phyloP scores from a whole-genome alignment of 2,888 invertebrate species.

The Noctua janthina region DNA sequence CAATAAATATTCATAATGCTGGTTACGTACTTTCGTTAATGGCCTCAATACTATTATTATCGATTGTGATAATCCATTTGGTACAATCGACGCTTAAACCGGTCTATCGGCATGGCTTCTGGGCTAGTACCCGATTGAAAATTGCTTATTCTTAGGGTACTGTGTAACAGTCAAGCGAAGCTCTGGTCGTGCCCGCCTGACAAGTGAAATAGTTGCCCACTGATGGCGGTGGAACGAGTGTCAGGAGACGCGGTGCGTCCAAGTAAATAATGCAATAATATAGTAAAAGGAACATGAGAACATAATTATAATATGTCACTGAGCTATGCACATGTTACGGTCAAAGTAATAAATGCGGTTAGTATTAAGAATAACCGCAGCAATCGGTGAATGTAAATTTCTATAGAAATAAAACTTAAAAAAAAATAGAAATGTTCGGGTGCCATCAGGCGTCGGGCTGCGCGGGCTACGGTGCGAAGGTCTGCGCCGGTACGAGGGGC shows the following conservation, averaged over 20 bases:
- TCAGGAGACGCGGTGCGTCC: slow-evolving; percentile 9
- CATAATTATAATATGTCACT: background rate
- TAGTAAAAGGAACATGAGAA: background rate
- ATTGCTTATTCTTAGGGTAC: background rate
- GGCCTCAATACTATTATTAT: slow-evolving; percentile 24
- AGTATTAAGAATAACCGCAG: background rate
- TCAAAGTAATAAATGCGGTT: background rate
- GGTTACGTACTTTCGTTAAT: slow-evolving; percentile 58
- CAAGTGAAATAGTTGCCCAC: too few relatives aligned
- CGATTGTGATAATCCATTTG: slow-evolving; percentile 53
- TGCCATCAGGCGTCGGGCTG: too few relatives aligned
- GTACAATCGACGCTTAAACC: slow-evolving; percentile 50
- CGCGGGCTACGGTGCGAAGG: too few relatives aligned
- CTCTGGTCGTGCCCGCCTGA: too few relatives aligned
- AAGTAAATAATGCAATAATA: slow-evolving; percentile 6
- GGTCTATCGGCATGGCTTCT: slow-evolving; percentile 49
- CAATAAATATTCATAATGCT: slow-evolving; percentile 31
- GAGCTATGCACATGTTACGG: background rate
- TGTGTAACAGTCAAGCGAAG: background rate
- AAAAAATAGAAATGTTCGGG: too few relatives aligned
- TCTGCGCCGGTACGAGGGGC: too few relatives aligned
- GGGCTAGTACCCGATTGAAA: slow-evolving; percentile 3
- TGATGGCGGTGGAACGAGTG: background rate
- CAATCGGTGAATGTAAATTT: background rate
- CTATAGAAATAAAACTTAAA: background rate